These are phyloP conservation scores for Drosophila mojavensis DNA, from an alignment of 1,140 invertebrate genomes.

Conservation along the genomic window DNA sequence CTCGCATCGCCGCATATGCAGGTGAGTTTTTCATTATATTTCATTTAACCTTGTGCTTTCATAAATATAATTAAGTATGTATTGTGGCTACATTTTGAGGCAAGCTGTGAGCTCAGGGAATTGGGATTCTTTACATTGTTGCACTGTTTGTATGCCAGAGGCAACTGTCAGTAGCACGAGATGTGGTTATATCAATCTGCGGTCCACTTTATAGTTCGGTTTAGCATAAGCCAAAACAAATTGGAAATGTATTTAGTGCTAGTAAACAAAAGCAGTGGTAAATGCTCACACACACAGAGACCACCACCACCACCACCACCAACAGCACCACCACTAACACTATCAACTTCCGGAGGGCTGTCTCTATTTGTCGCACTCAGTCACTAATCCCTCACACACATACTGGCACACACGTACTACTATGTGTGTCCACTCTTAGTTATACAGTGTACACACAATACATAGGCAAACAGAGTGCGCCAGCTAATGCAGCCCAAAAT, in stretches of 20 bases:
- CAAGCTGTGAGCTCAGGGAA: slow-evolving; percentile 61
- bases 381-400: slow-evolving; percentile 68
- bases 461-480: slow-evolving; percentile 40
- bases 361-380: slow-evolving; percentile 36
- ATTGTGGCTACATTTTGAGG: slow-evolving; percentile 64
- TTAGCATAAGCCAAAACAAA: slow-evolving; percentile 73
- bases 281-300: slow-evolving; percentile 17
- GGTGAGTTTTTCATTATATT: slow-evolving; percentile 87
- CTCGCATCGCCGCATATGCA: slow-evolving; percentile 93
- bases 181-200: slow-evolving; percentile 70
- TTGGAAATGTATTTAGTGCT: slow-evolving; percentile 79
- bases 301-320: not conserved
- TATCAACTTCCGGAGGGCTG: slow-evolving; percentile 11
- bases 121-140: slow-evolving; percentile 57
- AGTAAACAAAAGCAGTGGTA: slow-evolving; percentile 47
- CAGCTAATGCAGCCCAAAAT: slow-evolving; percentile 77
- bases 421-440: slow-evolving; percentile 2
- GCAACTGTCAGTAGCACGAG: not conserved
- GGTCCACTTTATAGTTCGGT: slow-evolving; percentile 50
- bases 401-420: slow-evolving; percentile 44
- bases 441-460: slow-evolving; percentile 28
- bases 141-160: not conserved
- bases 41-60: slow-evolving; percentile 35
- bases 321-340: slow-evolving; percentile 12
- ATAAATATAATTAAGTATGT: slow-evolving; percentile 3